Evolutionary conservation across 2,888 invertebrate species (phyloP).

Genomic region (Lysandra coridon): DNA sequence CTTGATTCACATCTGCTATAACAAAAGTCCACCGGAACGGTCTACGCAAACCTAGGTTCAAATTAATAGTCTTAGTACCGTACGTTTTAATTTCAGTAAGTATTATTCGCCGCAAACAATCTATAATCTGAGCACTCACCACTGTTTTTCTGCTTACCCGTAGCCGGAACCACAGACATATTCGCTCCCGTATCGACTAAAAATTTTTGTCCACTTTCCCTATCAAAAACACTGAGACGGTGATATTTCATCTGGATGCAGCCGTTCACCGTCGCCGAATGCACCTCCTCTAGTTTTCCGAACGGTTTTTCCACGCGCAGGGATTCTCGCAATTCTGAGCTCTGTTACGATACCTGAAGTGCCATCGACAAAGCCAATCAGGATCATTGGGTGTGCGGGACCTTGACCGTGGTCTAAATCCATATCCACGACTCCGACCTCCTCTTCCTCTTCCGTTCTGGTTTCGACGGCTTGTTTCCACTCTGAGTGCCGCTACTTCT

Average conservation of each 20-base stretch:
- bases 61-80: not conserved
- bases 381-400: too few relatives aligned
- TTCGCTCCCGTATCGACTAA: not conserved
- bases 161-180: not conserved
- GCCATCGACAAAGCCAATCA: too few relatives aligned
- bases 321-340: too few relatives aligned
- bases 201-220: constrained; percentile 4
- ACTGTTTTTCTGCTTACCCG: constrained; percentile 1
- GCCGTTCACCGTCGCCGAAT: not conserved
- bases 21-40: not conserved
- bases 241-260: constrained; percentile 8
- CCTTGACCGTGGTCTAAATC: too few relatives aligned
- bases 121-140: not conserved
- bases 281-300: too few relatives aligned
- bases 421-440: too few relatives aligned
- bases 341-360: too few relatives aligned
- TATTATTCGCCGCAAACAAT: not conserved
- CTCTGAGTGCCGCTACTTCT: too few relatives aligned
- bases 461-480: too few relatives aligned
- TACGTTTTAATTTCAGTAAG: not conserved
- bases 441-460: too few relatives aligned
- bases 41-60: not conserved
- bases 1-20: constrained; percentile 8
- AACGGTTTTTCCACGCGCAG: too few relatives aligned
- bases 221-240: constrained; percentile 7